phyloP scores from a whole-genome alignment of 2,888 invertebrate genomes.

The Orthosia cruda region DNA sequence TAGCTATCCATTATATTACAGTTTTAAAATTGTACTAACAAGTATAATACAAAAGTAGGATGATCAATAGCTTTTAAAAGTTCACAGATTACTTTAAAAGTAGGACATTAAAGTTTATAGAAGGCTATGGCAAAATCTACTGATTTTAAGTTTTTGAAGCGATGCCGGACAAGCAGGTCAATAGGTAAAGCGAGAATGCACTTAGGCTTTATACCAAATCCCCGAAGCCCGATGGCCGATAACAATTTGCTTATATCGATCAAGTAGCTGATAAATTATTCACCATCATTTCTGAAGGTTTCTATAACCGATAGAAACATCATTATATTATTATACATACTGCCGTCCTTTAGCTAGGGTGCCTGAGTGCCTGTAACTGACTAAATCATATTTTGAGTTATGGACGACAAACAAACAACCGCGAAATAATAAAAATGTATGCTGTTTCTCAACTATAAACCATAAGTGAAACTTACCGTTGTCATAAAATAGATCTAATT shows the following conservation, averaged over 20 bases:
- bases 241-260: conserved; percentile 13
- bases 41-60: not conserved
- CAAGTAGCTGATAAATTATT: conserved; percentile 15
- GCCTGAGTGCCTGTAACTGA: no score
- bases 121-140: not conserved
- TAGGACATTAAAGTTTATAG: not conserved
- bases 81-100: not conserved
- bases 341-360: no score
- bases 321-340: not conserved
- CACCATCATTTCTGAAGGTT: not conserved
- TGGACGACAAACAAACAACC: no score
- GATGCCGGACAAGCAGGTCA: not conserved
- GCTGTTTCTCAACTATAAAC: no score
- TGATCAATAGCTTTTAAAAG: not conserved
- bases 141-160: not conserved
- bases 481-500: no score
- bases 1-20: no score
- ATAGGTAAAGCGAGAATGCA: not conserved
- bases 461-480: no score
- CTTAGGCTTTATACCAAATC: not conserved
- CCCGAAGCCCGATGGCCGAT: not conserved
- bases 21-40: no score
- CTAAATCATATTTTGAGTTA: no score
- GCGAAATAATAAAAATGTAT: no score
- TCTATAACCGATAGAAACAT: not conserved